These are phyloP conservation scores for Kryptolebias marmoratus DNA, from an alignment of 2,113 vertebrate species.

Conservation along the genomic window DNA sequence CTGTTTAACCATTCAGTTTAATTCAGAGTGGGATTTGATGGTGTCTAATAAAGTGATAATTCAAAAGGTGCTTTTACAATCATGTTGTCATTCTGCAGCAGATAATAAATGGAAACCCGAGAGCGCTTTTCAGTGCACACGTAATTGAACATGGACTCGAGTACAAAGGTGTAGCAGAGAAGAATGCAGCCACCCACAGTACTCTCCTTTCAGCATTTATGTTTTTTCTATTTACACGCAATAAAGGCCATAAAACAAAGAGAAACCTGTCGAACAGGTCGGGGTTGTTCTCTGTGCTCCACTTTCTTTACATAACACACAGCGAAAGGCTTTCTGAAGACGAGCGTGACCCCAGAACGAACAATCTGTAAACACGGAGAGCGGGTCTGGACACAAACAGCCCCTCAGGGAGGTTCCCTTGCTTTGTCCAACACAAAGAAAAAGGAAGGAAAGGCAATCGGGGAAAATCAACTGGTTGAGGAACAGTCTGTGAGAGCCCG, in stretches of 20 bases:
- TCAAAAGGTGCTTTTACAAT: not conserved
- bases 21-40: too few species aligned
- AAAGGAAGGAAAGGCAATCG: conserved; percentile 5
- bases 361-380: not conserved
- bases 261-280: conserved; percentile 56
- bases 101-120: not conserved
- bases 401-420: conserved; percentile 30
- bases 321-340: not conserved
- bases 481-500: not conserved
- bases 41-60: not conserved
- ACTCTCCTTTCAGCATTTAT: conserved; percentile 44
- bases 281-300: conserved; percentile 12
- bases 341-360: conserved; percentile 2
- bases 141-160: not conserved
- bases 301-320: conserved; percentile 1
- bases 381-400: conserved; percentile 2
- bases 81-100: not conserved
- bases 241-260: conserved; percentile 10
- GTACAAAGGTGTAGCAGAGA: conserved; percentile 24
- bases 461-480: not conserved
- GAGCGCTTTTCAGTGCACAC: not conserved
- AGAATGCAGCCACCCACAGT: not conserved
- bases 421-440: conserved; percentile 35
- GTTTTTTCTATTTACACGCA: conserved; percentile 10
- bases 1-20: too few species aligned